Evolutionary conservation across 2,113 vertebrate species (phyloP), one percentile per base, ranked within the genome.

Genomic region (Maccullochella peelii): DNA sequence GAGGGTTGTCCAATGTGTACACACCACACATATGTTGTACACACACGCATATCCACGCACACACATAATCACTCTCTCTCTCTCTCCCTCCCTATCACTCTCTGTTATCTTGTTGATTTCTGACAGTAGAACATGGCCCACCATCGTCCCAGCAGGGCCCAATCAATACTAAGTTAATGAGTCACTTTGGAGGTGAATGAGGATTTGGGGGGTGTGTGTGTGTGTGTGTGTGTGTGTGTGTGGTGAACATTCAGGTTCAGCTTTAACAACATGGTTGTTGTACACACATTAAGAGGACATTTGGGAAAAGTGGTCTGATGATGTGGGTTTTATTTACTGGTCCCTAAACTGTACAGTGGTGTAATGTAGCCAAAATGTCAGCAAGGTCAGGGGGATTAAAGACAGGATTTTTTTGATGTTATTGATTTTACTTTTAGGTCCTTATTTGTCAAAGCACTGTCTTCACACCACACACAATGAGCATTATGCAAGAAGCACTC

Each of bases 141-240:
- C 78, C 80, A 70, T 82, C 20, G n/a, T 76, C 62, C 61, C 71
- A 50, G 73, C 76, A 86, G 91, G 66, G 59, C 72, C 50, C 65
- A 86, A 90, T 93, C 68, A 81, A 90, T 55, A 40, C 42, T 30
- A 62, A 86, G 79, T 93, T 87, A 91, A 92, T n/a, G 11, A 94
- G 82, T 90, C 70, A 84, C 76, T 83, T 83, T 93, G 6, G 8
- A 42, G 86, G 67, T 76, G 25, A 79, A 59, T 52, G 75, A 77
- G 72, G 4, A 2, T 80, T 91, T 80, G 78, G 66, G 66, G 49
- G 83, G 65, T 36, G 65, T 54, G 27, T 65, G 75, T 49, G 50
- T 42, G 61, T 66, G 40, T 69, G 72, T 61, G 38, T 69, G 72
- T 61, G 38, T 63, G 42, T 77, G 58, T 47, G 69, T 68, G 42